Evolutionary conservation across 1,140 invertebrate species (phyloP).

Genomic region (Scaptodrosophila lebanonensis): DNA sequence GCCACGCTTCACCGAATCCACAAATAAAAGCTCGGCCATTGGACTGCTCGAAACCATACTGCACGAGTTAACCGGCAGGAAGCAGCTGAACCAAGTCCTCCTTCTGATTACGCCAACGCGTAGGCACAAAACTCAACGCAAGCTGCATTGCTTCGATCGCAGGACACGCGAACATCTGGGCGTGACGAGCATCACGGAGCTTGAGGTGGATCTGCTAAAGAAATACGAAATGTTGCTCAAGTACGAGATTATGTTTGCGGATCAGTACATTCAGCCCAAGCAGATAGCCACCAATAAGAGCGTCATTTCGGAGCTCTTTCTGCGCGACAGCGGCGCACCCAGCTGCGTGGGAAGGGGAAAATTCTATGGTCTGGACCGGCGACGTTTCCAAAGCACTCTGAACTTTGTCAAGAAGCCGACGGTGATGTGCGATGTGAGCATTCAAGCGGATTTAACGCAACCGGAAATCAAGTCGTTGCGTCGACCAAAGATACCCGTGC

Average conservation of each 20-base stretch:
- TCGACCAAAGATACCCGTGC: slow-evolving; percentile 21
- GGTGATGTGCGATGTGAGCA: neutral
- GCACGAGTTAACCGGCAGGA: slow-evolving; percentile 1
- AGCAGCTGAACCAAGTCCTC: slow-evolving; percentile 13
- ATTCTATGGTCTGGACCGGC: too few relatives aligned
- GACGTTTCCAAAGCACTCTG: neutral
- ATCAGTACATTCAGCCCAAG: slow-evolving; percentile 19
- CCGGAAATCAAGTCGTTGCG: slow-evolving; percentile 16
- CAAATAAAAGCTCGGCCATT: neutral
- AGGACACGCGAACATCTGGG: slow-evolving; percentile 19
- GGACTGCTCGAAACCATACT: slow-evolving; percentile 7
- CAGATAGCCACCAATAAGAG: slow-evolving; percentile 7
- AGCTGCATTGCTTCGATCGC: slow-evolving; percentile 34
- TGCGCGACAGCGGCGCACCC: neutral
- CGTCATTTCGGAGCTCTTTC: slow-evolving; percentile 11
- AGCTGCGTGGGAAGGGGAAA: too few relatives aligned
- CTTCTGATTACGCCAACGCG: slow-evolving; percentile 27
- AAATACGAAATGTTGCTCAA: slow-evolving; percentile 34
- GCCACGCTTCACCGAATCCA: neutral
- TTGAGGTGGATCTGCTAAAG: slow-evolving; percentile 20
- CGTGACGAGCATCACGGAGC: slow-evolving; percentile 16
- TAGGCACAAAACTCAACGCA: slow-evolving; percentile 1
- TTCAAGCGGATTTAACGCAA: neutral
- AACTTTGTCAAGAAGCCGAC: neutral
- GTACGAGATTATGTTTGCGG: slow-evolving; percentile 29